Base-by-base conservation (phyloP, 1,140 invertebrate species). In the Cryptotermes secundus region DNA sequence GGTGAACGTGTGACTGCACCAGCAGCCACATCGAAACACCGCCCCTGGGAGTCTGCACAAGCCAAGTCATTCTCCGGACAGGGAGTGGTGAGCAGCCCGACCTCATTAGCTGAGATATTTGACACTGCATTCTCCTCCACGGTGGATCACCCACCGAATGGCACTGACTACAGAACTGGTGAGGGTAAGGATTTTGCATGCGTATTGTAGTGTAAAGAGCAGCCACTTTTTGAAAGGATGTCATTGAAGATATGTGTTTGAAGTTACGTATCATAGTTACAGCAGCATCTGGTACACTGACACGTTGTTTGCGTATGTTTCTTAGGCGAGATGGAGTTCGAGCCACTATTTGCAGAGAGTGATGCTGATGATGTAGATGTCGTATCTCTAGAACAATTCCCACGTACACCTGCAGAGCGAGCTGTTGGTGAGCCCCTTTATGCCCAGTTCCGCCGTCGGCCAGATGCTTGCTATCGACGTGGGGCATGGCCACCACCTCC, bases 101-200 rank as follows among this genome's bases (percentile, higher is more conserved):
- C 91, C 72, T 91, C 91, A 16, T 86, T 92, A 83, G 91, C 89
- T 81, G 91, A 92, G 88, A 92, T 92, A 86, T 90, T 92, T 87
- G 90, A 92, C 86, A 92, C 91, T 81, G 91, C 91, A 83, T 92
- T 91, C 87, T 89, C 90, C 45, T 92, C 91, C 38, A 91, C 90
- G n/a, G 90, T 90, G 72, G 90, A 92, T 88, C 89, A 89, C 81
- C 86, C 59, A 72, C 89, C 81, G 88, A 90, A 2, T 89, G 90
- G 53, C 87, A 86, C 88, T 79, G 88, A 90, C 84, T 91, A 89
- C 88, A 86, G 88, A 85, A 86, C 89, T 87, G 90, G 90, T 91
- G 88, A 83, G 84, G 34, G 45, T 49, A 19, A 3, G 12, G 38
- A 14, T n/a, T n/a, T n/a, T n/a, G n/a, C n/a, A n/a, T n/a, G n/a